Evolutionary conservation across 1,140 invertebrate genomes (phyloP).

Genomic region (Aphelinus certus): DNA sequence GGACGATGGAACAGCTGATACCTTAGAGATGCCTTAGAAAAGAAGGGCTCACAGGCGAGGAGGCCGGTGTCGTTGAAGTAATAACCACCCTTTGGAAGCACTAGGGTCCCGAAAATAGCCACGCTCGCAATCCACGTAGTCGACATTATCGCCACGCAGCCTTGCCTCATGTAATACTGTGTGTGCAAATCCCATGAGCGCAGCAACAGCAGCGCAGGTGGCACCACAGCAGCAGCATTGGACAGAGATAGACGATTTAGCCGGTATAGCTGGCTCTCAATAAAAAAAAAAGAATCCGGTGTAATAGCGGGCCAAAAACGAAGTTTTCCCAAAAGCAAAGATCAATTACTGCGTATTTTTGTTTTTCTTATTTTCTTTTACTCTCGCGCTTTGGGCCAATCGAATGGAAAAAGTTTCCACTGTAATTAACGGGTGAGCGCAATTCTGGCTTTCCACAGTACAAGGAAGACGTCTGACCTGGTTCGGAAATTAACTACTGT

Average conservation of each 20-base stretch:
- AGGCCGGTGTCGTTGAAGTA: conserved; percentile 87
- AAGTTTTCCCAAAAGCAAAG: neutral
- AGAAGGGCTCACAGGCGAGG: conserved; percentile 87
- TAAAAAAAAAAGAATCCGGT: neutral
- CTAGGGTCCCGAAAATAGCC: conserved; percentile 80
- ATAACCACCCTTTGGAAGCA: conserved; percentile 82
- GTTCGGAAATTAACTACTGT: no score
- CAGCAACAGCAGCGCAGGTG: neutral
- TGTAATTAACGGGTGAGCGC: no score
- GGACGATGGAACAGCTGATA: conserved; percentile 42
- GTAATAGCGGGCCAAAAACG: no score
- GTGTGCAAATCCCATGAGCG: no score
- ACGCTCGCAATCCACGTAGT: conserved; percentile 84
- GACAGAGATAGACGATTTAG: neutral
- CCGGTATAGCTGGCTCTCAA: neutral
- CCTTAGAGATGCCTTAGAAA: conserved; percentile 76
- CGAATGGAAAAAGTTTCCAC: no score
- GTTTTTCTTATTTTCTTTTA: neutral
- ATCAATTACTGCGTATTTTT: neutral
- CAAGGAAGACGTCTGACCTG: no score
- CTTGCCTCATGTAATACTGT: conserved; percentile 70
- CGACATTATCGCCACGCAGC: conserved; percentile 82
- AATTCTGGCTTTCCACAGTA: no score
- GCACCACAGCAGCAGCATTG: neutral
- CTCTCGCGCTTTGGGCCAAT: neutral